phyloP scores from a whole-genome alignment of 2,888 invertebrate genomes.

The Thecocarcelia acutangulata region DNA sequence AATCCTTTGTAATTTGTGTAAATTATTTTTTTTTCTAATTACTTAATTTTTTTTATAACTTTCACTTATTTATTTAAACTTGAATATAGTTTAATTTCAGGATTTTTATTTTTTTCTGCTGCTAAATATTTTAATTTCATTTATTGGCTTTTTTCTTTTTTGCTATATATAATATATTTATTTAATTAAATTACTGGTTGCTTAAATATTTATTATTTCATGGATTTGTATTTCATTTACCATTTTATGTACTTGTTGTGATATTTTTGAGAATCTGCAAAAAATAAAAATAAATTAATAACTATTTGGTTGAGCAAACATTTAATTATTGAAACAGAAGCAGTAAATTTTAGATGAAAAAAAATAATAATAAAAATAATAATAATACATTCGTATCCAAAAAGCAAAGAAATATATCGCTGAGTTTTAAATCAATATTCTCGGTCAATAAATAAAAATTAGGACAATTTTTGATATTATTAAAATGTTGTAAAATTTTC shows the following conservation, averaged over 20 bases:
- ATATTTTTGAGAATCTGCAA: slow-evolving; percentile 19
- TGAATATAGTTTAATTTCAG: not conserved
- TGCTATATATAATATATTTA: not conserved
- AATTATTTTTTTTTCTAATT: slow-evolving; percentile 15
- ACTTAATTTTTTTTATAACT: not conserved
- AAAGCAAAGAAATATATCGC: too few relatives aligned
- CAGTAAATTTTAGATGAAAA: too few relatives aligned
- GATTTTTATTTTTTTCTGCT: not conserved
- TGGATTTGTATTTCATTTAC: not conserved
- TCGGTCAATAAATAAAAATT: too few relatives aligned
- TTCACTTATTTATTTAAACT: slow-evolving; percentile 7
- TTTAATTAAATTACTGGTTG: slow-evolving; percentile 41
- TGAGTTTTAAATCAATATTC: too few relatives aligned
- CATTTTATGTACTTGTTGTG: slow-evolving; percentile 10
- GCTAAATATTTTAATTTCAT: not conserved
- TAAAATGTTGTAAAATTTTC: too few relatives aligned
- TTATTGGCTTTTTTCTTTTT: not conserved
- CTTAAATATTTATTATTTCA: slow-evolving; percentile 23
- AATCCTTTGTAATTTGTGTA: slow-evolving; percentile 13
- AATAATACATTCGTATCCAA: too few relatives aligned
- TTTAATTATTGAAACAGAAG: too few relatives aligned
- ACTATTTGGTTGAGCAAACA: too few relatives aligned
- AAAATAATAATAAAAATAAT: too few relatives aligned
- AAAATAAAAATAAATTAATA: not conserved
- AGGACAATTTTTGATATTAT: too few relatives aligned